phyloP scores from a whole-genome alignment of 2,797 vertebrate genomes.

The Chaetodon trifasciatus region DNA sequence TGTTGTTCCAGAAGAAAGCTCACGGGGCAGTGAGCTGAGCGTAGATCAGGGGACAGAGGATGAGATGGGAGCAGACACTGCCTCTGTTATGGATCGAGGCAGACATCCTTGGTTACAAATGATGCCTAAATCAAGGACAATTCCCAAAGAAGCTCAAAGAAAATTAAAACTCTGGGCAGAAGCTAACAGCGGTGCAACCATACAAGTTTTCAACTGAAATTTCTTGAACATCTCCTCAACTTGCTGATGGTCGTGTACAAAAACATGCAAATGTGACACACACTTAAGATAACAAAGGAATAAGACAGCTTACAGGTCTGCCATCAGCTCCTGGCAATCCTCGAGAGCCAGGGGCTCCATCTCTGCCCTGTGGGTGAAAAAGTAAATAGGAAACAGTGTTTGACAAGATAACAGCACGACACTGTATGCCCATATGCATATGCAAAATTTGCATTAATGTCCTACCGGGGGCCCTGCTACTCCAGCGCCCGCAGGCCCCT shows the following conservation, averaged over 20 bases:
- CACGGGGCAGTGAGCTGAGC: constrained; percentile 72
- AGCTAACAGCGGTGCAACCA: constrained; percentile 32
- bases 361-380: constrained; percentile 78
- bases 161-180: constrained; percentile 59
- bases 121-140: constrained; percentile 78
- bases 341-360: constrained; percentile 83
- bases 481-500: constrained; percentile 84
- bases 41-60: constrained; percentile 80
- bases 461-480: constrained; percentile 87
- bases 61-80: constrained; percentile 81
- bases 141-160: constrained; percentile 67
- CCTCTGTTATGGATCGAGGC: constrained; percentile 80
- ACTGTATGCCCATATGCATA: neutral
- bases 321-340: constrained; percentile 88
- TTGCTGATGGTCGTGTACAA: constrained; percentile 28
- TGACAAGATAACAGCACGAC: constrained; percentile 20
- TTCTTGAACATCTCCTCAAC: constrained; percentile 30
- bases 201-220: constrained; percentile 36
- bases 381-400: constrained; percentile 33
- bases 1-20: constrained; percentile 80
- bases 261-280: constrained; percentile 34
- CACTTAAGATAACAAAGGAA: constrained; percentile 14
- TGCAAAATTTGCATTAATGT: constrained; percentile 29
- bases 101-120: constrained; percentile 76
- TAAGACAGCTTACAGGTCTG: constrained; percentile 83